phyloP scores from a whole-genome alignment of 2,888 invertebrate genomes.

The Aethes cnicana region DNA sequence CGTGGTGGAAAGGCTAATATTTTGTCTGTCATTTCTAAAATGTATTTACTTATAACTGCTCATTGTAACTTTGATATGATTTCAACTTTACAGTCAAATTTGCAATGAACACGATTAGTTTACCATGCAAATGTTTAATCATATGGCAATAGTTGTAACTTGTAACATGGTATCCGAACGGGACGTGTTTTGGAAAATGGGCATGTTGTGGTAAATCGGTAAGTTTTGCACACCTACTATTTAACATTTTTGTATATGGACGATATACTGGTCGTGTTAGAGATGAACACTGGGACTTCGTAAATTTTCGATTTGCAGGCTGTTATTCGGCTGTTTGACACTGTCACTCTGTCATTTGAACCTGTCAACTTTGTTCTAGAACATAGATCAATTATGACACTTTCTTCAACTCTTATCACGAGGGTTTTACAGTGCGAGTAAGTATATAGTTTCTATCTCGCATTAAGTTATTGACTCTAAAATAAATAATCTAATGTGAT shows the following conservation, averaged over 20 bases:
- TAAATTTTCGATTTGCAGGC: conserved; percentile 1
- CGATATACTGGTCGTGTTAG: conserved; percentile 5
- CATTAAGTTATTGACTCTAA: too few relatives aligned
- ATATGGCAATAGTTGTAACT: conserved; percentile 54
- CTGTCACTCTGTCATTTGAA: neutral
- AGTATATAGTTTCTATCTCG: too few relatives aligned
- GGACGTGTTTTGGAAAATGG: conserved; percentile 76
- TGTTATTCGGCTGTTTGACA: neutral
- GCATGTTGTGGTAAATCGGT: conserved; percentile 64
- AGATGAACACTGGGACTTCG: neutral
- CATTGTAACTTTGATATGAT: conserved; percentile 42
- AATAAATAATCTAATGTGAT: too few relatives aligned
- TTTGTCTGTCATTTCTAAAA: conserved; percentile 70
- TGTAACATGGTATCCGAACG: conserved; percentile 62
- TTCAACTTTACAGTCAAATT: conserved; percentile 32
- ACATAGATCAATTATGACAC: too few relatives aligned
- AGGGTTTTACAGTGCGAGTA: too few relatives aligned
- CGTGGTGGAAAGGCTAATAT: conserved; percentile 78
- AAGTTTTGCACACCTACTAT: conserved; percentile 55
- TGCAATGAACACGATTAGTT: conserved; percentile 37
- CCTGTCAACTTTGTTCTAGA: too few relatives aligned
- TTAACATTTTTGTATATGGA: conserved; percentile 37
- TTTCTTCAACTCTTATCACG: too few relatives aligned
- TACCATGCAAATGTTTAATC: conserved; percentile 57
- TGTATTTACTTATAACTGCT: conserved; percentile 35